Percentiles rank a stretch among this genome's conserved stretches.
These are phyloP conservation scores for Pavo muticus DNA, from an alignment of 2,113 vertebrate species.

Conservation along the genomic window DNA sequence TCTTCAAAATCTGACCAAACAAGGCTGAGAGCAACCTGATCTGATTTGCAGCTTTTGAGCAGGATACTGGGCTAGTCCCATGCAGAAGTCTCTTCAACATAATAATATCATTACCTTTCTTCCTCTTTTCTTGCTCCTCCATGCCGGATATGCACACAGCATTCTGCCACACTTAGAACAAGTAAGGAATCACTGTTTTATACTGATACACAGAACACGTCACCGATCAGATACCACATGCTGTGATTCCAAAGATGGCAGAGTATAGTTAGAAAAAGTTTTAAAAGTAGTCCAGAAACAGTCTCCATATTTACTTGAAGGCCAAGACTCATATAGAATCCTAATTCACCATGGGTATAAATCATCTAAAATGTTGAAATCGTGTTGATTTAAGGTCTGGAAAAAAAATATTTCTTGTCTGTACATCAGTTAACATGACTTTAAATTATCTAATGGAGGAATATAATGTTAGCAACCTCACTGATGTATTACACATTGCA, in stretches of 20 bases:
- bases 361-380: background rate
- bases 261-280: background rate
- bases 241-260: background rate
- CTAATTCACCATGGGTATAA: background rate
- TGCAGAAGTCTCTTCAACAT: background rate
- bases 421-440: background rate
- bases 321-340: background rate
- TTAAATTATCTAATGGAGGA: background rate
- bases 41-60: background rate
- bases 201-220: background rate
- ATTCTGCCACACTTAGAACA: background rate
- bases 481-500: rapidly evolving
- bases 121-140: background rate
- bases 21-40: background rate
- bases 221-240: background rate
- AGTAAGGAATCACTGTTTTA: rapidly evolving
- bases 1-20: no score
- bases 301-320: background rate
- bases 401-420: background rate
- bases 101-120: background rate
- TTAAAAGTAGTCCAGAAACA: background rate
- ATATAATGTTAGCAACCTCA: background rate
- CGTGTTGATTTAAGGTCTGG: rapidly evolving
- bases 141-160: background rate
- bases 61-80: background rate